phyloP scores from a whole-genome alignment of 2,797 vertebrate species.

The Anabas testudineus region DNA sequence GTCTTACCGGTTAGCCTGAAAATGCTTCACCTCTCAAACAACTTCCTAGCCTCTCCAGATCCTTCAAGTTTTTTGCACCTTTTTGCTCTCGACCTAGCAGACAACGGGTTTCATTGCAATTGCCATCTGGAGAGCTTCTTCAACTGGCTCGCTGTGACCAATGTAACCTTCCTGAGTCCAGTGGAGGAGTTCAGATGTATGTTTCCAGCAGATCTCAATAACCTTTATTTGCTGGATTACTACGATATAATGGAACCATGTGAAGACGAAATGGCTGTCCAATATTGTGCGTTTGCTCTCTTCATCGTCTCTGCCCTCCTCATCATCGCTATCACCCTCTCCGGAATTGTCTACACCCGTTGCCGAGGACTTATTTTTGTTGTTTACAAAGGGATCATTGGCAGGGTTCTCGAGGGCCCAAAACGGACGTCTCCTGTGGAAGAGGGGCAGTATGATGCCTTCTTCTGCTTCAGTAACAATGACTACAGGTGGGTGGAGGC shows the following conservation, averaged over 20 bases:
- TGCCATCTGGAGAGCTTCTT: constrained; percentile 85
- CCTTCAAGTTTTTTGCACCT: constrained; percentile 82
- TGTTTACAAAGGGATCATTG: constrained; percentile 80
- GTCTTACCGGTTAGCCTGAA: constrained; percentile 84
- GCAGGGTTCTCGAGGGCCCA: constrained; percentile 65
- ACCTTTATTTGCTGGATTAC: constrained; percentile 71
- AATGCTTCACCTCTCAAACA: constrained; percentile 82
- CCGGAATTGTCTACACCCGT: constrained; percentile 67
- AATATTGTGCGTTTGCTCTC: constrained; percentile 77
- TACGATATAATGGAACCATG: constrained; percentile 62
- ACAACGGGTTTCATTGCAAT: constrained; percentile 86
- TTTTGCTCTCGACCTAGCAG: constrained; percentile 74
- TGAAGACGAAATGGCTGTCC: constrained; percentile 66
- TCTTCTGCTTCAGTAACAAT: constrained; percentile 88
- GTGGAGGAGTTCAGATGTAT: constrained; percentile 75
- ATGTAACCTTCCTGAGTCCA: constrained; percentile 70
- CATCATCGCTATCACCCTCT: constrained; percentile 45
- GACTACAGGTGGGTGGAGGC: constrained; percentile 91
- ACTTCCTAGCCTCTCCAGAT: constrained; percentile 85
- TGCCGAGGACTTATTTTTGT: constrained; percentile 85
- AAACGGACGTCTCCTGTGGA: constrained; percentile 24
- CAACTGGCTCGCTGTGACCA: constrained; percentile 85
- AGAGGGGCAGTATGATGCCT: constrained; percentile 84
- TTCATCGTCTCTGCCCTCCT: constrained; percentile 74
- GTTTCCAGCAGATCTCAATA: constrained; percentile 78